Evolutionary conservation across 2,113 vertebrate genomes (phyloP).

Genomic region (Myiopsitta monachus): DNA sequence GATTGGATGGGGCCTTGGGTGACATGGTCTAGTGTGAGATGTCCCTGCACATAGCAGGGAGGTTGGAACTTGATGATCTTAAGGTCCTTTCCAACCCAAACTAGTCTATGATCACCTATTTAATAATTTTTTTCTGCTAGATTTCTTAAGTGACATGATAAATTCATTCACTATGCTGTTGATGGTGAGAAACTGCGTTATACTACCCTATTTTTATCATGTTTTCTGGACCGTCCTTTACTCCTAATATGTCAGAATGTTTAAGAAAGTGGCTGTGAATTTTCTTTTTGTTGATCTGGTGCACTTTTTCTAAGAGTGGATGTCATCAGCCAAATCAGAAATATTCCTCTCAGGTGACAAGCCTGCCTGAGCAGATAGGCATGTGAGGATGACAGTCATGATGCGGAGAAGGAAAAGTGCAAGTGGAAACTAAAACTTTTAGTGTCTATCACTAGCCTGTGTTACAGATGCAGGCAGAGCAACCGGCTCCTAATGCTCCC

Average conservation of each 20-base stretch:
- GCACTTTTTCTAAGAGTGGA: neutral
- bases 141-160: neutral
- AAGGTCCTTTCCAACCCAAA: neutral
- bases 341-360: neutral
- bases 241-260: neutral
- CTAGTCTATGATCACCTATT: neutral
- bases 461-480: neutral
- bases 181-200: neutral
- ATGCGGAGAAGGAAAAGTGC: neutral
- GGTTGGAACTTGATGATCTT: neutral
- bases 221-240: neutral
- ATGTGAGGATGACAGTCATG: neutral
- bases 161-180: neutral
- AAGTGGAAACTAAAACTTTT: neutral
- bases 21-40: neutral
- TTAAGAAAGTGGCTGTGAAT: neutral
- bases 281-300: neutral
- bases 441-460: neutral
- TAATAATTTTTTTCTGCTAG: neutral
- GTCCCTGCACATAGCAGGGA: neutral
- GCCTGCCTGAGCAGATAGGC: neutral
- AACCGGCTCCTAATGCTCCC: neutral
- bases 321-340: neutral
- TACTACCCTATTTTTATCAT: neutral
- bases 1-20: neutral